Base-by-base conservation (phyloP, 1,140 invertebrate species). In the Agrilus planipennis region DNA sequence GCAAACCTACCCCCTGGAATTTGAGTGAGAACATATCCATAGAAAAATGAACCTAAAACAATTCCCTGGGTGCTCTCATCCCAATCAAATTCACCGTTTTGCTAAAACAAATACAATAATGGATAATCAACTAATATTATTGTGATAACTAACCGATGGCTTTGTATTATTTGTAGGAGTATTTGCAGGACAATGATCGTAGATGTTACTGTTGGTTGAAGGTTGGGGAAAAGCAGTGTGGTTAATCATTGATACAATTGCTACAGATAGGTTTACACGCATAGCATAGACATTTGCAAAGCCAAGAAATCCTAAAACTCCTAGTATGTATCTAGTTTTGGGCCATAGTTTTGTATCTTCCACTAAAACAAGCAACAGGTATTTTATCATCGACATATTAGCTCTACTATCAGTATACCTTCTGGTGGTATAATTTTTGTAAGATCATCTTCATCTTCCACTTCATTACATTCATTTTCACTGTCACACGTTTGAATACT, bases 191-290 rank as follows among this genome's bases (percentile, higher is more conserved):
- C 80, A 83, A 0, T 75, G 73, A 57, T 80, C 77, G 41, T 69
- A 63, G 2, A 69, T 68, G 25, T 63, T 58, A 19, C 63, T 63
- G 34, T 70, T 67, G 29, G 71, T 68, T 34, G 65, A 57, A 41
- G 68, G 58, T 39, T 70, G 65, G 12, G 75, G 62, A 29, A 77
- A 70, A 2, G 70, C 71, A 15, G 81, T 80, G 39, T 81, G 75
- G 51, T 90, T 91, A 2, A 84, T 77, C 90, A 95, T 95, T 4
- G 89, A 87, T 9, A 95, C 88, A 58, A 94, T 91, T 4, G 88
- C 90, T 9, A 95, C 84, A 3, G 88, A 92, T 17, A 95, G 65
- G 63, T 94, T 93, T 0, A 93, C 88, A 44, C 90, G 68, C 79
- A 94, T 83, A 0, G 87, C 81, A 62, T 94, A 94, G 1, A 91